Percentiles rank a stretch among this genome's conserved stretches.
Conservation (phyloP, 2,888 invertebrate species). For the Platynereis dumerilii region DNA sequence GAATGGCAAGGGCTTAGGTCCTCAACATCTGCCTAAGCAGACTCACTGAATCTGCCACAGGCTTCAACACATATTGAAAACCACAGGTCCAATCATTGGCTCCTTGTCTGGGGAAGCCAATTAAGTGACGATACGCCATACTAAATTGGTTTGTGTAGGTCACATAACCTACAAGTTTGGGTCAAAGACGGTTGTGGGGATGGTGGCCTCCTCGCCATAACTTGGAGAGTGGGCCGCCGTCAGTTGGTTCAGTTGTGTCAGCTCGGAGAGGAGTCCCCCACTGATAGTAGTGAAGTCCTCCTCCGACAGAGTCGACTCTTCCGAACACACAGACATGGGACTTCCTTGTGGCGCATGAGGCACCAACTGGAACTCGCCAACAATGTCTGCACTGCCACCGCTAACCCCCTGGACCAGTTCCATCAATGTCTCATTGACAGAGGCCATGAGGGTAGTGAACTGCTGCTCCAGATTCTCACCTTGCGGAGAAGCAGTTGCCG, state of each 20-base stretch:
- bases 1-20: no score
- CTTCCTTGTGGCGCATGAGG: neutral
- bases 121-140: constrained; percentile 36
- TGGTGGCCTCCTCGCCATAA: constrained; percentile 28
- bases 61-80: no score
- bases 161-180: constrained; percentile 29
- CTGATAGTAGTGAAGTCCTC: neutral
- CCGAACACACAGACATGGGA: constrained; percentile 9
- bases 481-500: neutral
- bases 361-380: constrained; percentile 22
- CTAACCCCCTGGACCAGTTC: neutral
- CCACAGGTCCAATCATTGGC: neutral
- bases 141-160: constrained; percentile 25
- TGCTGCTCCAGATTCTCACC: constrained; percentile 10
- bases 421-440: constrained; percentile 13
- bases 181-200: constrained; percentile 25
- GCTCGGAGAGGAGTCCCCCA: constrained; percentile 22
- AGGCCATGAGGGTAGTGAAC: neutral
- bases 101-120: neutral
- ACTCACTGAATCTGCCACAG: no score
- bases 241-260: constrained; percentile 27
- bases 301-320: neutral
- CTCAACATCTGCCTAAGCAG: no score
- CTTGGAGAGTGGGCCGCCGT: constrained; percentile 23
- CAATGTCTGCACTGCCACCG: constrained; percentile 9